Evolutionary conservation across 2,797 vertebrate genomes (phyloP).

Genomic region (Pseudochaenichthys georgianus): DNA sequence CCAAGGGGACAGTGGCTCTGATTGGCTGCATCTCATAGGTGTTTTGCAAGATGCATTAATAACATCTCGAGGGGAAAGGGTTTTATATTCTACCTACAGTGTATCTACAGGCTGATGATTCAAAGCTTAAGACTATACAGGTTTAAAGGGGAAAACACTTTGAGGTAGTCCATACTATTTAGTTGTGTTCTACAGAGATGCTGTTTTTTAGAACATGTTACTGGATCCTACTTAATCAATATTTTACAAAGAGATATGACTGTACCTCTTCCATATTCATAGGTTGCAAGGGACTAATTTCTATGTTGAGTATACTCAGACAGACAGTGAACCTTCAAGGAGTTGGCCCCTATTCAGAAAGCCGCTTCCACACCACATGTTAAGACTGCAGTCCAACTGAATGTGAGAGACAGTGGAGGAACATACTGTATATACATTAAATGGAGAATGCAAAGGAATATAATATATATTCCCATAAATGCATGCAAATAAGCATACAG

Average conservation of each 20-base stretch:
- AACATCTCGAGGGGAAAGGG: constrained; percentile 2
- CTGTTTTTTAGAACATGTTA: constrained; percentile 35
- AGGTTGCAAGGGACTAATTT: constrained; percentile 53
- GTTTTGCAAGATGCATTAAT: not conserved
- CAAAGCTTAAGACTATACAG: not conserved
- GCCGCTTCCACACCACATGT: constrained; percentile 65
- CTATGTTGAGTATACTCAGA: constrained; percentile 57
- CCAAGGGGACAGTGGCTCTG: constrained; percentile 21
- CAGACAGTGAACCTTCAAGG: constrained; percentile 61
- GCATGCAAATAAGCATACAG: not conserved
- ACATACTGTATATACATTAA: not conserved
- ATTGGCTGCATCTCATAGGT: constrained; percentile 15
- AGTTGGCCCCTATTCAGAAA: constrained; percentile 62
- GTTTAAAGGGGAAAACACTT: not conserved
- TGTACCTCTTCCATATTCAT: constrained; percentile 51
- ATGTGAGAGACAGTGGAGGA: constrained; percentile 40
- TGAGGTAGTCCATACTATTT: not conserved
- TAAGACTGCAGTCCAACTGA: constrained; percentile 42
- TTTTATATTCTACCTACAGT: not conserved
- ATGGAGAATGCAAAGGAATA: not conserved
- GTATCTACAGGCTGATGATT: not conserved
- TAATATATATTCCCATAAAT: constrained; percentile 1
- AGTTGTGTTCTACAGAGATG: constrained; percentile 21
- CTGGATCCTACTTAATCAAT: constrained; percentile 61
- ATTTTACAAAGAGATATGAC: constrained; percentile 59